Conservation (phyloP, 1,140 invertebrate genomes). For the Aphis craccivora region DNA sequence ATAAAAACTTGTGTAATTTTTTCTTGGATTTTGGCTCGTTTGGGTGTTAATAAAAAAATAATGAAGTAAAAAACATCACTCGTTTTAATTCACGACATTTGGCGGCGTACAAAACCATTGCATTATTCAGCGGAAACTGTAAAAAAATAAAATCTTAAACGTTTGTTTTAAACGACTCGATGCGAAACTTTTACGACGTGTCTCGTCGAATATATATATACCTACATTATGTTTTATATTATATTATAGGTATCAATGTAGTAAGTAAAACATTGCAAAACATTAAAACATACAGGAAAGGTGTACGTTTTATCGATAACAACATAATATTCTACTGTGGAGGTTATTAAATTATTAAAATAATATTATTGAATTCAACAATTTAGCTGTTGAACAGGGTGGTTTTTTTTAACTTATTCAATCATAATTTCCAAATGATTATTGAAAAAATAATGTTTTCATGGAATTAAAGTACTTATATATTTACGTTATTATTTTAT, state of each 20-base stretch:
- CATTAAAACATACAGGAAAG: not conserved
- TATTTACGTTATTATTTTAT: not conserved
- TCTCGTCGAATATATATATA: not conserved
- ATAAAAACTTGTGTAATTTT: constrained; percentile 32
- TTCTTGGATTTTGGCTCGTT: not conserved
- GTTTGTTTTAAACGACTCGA: not conserved
- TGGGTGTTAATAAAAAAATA: not conserved
- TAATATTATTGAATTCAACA: not conserved
- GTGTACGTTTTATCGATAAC: not conserved
- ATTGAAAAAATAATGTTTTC: not conserved
- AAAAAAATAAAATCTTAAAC: constrained; percentile 22
- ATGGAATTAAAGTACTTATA: not conserved
- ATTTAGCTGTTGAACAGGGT: not conserved
- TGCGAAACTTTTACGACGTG: not conserved
- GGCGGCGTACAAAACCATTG: not conserved
- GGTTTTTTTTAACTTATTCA: not conserved
- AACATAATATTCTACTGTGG: not conserved
- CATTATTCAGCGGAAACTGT: not conserved
- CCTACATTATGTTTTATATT: not conserved
- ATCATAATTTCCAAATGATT: not conserved
- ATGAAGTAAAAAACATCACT: not conserved
- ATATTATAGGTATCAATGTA: not conserved
- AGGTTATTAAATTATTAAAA: not conserved
- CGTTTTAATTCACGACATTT: constrained; percentile 14
- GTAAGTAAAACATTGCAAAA: constrained; percentile 4